Conservation (phyloP, 1,140 invertebrate species). For the Cephus cinctus region DNA sequence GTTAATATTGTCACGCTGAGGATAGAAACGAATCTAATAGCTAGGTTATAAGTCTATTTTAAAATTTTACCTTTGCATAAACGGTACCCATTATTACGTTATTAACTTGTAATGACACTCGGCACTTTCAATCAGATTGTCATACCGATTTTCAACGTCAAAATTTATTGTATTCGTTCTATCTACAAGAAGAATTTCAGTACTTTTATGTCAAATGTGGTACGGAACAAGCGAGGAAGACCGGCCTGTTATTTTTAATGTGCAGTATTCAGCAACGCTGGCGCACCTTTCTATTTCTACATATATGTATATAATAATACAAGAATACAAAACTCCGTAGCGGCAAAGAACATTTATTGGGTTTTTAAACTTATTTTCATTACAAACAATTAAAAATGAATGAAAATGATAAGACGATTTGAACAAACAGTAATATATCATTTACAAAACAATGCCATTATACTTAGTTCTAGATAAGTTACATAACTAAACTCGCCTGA, state of each 20-base stretch:
- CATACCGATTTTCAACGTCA: conserved; percentile 3
- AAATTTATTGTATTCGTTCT: background rate
- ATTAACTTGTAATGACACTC: background rate
- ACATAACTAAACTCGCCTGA: no score
- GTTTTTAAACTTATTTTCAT: no score
- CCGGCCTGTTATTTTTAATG: background rate
- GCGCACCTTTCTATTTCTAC: no score
- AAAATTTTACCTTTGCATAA: conserved; percentile 47
- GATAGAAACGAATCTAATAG: conserved; percentile 17
- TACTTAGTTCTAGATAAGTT: no score
- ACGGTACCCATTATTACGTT: conserved; percentile 43
- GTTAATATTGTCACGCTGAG: conserved; percentile 17
- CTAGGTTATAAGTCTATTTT: conserved; percentile 27
- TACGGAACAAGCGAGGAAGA: conserved; percentile 7
- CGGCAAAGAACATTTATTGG: no score
- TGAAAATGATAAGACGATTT: no score
- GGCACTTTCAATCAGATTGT: conserved; percentile 2
- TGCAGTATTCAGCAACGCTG: no score
- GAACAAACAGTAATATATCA: no score
- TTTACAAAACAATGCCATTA: no score
- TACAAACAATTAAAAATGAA: no score
- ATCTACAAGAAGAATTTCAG: background rate
- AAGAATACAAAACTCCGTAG: no score
- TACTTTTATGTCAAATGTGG: conserved; percentile 6
- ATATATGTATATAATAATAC: no score